phyloP scores from a whole-genome alignment of 2,888 invertebrate species.

The Spodoptera exigua region DNA sequence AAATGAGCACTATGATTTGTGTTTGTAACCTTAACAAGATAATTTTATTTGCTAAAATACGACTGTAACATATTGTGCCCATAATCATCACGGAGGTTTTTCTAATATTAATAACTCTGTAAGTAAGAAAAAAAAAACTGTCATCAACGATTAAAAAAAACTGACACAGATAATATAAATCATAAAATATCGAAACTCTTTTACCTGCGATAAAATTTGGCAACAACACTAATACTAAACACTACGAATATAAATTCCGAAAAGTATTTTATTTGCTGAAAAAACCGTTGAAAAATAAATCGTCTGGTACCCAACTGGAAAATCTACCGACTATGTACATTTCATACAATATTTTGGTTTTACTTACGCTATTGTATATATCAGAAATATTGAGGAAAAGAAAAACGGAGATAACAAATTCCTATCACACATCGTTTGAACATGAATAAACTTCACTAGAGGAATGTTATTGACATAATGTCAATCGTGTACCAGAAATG shows the following conservation, averaged over 20 bases:
- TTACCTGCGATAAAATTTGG: constrained; percentile 66
- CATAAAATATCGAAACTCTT: constrained; percentile 41
- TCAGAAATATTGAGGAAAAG: too few relatives aligned
- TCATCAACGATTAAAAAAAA: too few relatives aligned
- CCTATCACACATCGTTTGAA: neutral
- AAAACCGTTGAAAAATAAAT: constrained; percentile 63
- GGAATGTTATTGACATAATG: constrained; percentile 19
- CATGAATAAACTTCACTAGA: constrained; percentile 1
- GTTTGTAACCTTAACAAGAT: too few relatives aligned
- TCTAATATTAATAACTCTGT: too few relatives aligned
- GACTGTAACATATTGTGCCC: too few relatives aligned
- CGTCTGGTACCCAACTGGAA: constrained; percentile 46
- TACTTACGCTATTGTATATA: constrained; percentile 43
- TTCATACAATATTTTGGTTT: constrained; percentile 42
- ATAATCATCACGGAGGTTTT: too few relatives aligned
- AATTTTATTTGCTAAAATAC: too few relatives aligned
- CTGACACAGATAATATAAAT: too few relatives aligned
- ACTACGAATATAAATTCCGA: constrained; percentile 65
- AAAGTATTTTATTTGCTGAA: constrained; percentile 60
- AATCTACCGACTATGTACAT: constrained; percentile 60
- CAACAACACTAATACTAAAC: constrained; percentile 67
- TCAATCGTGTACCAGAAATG: constrained; percentile 19
- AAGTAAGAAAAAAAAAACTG: too few relatives aligned
- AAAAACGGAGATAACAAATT: constrained; percentile 33
- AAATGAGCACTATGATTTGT: too few relatives aligned